Base-by-base conservation (phyloP, 1,140 invertebrate species). In the Spodoptera frugiperda region DNA sequence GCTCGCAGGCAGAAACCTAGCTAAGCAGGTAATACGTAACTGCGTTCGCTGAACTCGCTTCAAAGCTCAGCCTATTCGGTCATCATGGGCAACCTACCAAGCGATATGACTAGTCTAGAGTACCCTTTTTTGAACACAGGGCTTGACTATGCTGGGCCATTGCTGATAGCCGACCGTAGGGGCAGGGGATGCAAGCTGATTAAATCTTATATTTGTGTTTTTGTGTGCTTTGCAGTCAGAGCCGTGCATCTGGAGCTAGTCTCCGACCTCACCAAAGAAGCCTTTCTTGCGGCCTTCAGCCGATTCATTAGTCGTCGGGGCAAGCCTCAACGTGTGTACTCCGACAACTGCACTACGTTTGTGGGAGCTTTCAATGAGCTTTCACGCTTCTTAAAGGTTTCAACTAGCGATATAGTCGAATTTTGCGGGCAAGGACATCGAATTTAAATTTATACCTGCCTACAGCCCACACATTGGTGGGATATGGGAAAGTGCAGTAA, bases 121-220 rank as follows among this genome's bases (percentile, higher is more conserved):
- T 78, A 78, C 54, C 82, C 88, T 6, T 92, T 93, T 77, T 10
- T 75, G 44, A 75, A 73, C 9, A 33, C 59, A 9, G 82, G 86
- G 15, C 73, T 89, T 1, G 90, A 94, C 77, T 92, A 88, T 54
- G 85, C 86, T 5, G 91, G 90, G 44, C 90, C 87, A 49, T 19
- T 89, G 6, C 54, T 71, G 78, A 78, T 81, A 39, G 63, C 76
- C 2, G 75, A 82, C 19, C 46, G 25, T 0, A 79, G 73, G 9
- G 85, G 82, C 5, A 30, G 25, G 5, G 25, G 25, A 30, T 71
- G 76, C 10, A 85, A 73, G 75, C 30, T 82, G 1, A 74, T 73
- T n/a, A 82, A 82, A 55, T 75, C 80, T 14, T 82, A 79, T 57
- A 44, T 82, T 0, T 82, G 80, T 30, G 44, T 82, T 33, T 82